Evolutionary conservation across 2,797 vertebrate genomes (phyloP), one percentile per base, ranked within the genome.

Genomic region (Nasua narica): DNA sequence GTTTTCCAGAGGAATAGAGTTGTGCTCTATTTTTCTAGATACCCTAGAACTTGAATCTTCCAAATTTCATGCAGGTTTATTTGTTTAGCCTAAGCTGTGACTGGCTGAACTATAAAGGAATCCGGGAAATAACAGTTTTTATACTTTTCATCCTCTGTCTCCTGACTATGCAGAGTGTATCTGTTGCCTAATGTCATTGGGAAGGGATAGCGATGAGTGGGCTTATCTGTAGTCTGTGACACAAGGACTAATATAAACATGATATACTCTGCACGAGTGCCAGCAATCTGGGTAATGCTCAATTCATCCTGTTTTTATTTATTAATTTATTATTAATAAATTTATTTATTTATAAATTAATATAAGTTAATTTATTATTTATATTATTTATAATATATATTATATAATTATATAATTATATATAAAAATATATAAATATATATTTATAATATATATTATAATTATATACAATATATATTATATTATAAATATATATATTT

Each of bases 21-120:
- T 25, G 19, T 69, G 27, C 5, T 93, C 65, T 10, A 21, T 21
- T 35, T 62, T 56, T 18, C 14, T 54, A 14, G 1, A 40, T 46
- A 27, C 3, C 50, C 2, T 82, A 62, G 72, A 50, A 50, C 50
- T 10, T 69, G 50, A 82, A 21, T 21, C 43, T 62, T 82, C 81
- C 35, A 76, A 32, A 46, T 62, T 25, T 11, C 2, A 6, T 9
- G 12, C 27, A 46, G 13, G 4, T 32, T 25, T 50, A 37, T 12
- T n/a, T 69, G 18, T 69, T 60, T 67, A 43, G 48, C 40, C 25
- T 74, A 46, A 69, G 19, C 50, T 84, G 5, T 48, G 54, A 48
- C 40, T 58, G 74, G 3, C 16, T 85, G 58, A 58, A 48, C n/a
- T 52, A 89, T 35, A 27, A 92, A 90, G 43, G 43, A 77, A n/a